A percentile compares a stretch with the other conserved stretches of the same genome.
These are phyloP conservation scores for Dromas ardeola DNA, from an alignment of 2,113 vertebrate species.

Conservation along the genomic window DNA sequence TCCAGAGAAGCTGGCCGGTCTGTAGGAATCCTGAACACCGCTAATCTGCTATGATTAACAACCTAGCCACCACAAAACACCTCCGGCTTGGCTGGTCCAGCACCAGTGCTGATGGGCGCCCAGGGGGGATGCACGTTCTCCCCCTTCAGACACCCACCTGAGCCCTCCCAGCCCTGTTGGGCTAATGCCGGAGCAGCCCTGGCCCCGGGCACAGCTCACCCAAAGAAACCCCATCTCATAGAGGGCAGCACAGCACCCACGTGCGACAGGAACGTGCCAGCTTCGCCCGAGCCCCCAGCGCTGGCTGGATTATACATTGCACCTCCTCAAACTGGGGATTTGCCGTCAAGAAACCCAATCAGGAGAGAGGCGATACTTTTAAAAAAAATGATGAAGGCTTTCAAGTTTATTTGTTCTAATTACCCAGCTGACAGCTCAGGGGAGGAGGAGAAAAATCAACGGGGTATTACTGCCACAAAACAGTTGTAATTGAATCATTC, in stretches of 20 bases:
- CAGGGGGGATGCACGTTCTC: rapidly evolving
- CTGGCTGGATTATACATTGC: background rate
- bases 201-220: background rate
- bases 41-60: background rate
- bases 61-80: background rate
- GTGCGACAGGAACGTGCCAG: rapidly evolving
- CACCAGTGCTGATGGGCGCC: background rate
- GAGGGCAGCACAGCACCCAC: background rate
- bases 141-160: background rate
- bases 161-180: rapidly evolving
- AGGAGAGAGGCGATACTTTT: background rate
- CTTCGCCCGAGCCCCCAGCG: rapidly evolving
- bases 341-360: background rate
- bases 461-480: background rate
- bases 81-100: background rate
- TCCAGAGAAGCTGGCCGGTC: background rate
- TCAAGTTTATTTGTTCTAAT: slow-evolving; percentile 46
- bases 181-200: background rate
- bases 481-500: slow-evolving; percentile 11
- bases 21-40: background rate
- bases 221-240: background rate
- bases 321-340: background rate
- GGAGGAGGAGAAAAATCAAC: background rate
- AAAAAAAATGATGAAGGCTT: background rate
- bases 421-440: background rate